Conservation (phyloP, 2,888 invertebrate species). For the Strigamia maritima region DNA sequence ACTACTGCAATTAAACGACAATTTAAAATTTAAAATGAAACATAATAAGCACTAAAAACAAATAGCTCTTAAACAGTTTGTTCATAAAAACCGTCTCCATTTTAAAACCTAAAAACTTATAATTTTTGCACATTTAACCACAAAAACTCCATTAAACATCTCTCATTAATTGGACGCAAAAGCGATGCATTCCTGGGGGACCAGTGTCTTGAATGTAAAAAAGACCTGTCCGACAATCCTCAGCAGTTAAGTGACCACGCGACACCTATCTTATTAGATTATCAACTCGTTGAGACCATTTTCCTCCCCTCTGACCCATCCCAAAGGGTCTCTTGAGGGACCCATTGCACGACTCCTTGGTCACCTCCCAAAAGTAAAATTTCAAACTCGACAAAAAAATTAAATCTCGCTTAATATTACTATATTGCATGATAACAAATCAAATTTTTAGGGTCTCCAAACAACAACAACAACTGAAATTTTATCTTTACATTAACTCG, state of each 20-base stretch:
- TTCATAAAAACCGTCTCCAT: neutral
- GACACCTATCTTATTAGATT: constrained; percentile 28
- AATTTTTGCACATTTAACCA: neutral
- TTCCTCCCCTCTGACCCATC: neutral
- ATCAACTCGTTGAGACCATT: constrained; percentile 25
- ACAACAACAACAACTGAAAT: no score
- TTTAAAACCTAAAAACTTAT: neutral
- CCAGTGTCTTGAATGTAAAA: neutral
- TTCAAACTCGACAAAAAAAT: neutral
- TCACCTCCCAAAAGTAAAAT: neutral
- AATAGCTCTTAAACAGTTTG: constrained; percentile 2
- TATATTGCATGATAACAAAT: no score
- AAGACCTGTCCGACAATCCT: neutral
- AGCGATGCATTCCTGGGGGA: neutral
- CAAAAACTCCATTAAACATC: neutral
- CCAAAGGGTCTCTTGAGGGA: neutral
- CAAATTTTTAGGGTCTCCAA: no score
- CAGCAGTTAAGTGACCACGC: neutral
- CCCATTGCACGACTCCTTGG: neutral
- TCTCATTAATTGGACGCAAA: neutral
- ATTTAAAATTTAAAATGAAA: neutral
- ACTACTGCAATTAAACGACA: neutral
- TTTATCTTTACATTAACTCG: neutral
- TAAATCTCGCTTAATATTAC: neutral
- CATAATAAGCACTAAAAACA: neutral